phyloP scores from a whole-genome alignment of 2,797 vertebrate genomes.

The Lateolabrax maculatus region DNA sequence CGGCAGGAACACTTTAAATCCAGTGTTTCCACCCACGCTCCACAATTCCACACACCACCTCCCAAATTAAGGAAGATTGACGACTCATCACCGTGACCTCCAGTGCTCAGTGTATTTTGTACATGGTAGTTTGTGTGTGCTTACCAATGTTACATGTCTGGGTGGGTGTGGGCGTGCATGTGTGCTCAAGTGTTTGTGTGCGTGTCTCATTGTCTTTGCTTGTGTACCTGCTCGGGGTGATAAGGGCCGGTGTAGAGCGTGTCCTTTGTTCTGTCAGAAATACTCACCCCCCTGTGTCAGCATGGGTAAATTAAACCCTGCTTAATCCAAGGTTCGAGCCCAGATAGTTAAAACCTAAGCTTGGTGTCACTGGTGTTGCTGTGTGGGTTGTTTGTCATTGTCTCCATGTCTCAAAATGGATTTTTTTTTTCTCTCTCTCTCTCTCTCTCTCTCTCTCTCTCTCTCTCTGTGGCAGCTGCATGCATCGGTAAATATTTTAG shows the following conservation, averaged over 20 bases:
- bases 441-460: not conserved
- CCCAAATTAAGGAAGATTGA: slow-evolving; percentile 25
- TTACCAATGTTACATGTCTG: slow-evolving; percentile 27
- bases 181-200: slow-evolving; percentile 39
- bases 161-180: slow-evolving; percentile 17
- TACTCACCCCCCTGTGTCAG: slow-evolving; percentile 63
- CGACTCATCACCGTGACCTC: slow-evolving; percentile 38
- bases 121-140: not conserved
- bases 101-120: not conserved
- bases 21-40: slow-evolving; percentile 41
- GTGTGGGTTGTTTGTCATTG: slow-evolving; percentile 35
- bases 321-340: slow-evolving; percentile 65
- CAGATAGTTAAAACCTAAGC: slow-evolving; percentile 56
- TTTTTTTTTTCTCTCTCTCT: not conserved
- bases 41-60: slow-evolving; percentile 29
- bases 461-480: slow-evolving; percentile 10
- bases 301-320: slow-evolving; percentile 70
- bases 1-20: slow-evolving; percentile 29
- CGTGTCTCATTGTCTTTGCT: slow-evolving; percentile 66
- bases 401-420: slow-evolving; percentile 32
- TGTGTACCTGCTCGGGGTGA: slow-evolving; percentile 75
- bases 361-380: slow-evolving; percentile 31
- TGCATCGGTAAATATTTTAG: slow-evolving; percentile 14
- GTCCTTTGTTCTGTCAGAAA: slow-evolving; percentile 75
- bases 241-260: slow-evolving; percentile 63